Percentiles rank a stretch among this genome's conserved stretches.
Conservation (phyloP, 1,140 invertebrate genomes). For the Octopus bimaculoides region DNA sequence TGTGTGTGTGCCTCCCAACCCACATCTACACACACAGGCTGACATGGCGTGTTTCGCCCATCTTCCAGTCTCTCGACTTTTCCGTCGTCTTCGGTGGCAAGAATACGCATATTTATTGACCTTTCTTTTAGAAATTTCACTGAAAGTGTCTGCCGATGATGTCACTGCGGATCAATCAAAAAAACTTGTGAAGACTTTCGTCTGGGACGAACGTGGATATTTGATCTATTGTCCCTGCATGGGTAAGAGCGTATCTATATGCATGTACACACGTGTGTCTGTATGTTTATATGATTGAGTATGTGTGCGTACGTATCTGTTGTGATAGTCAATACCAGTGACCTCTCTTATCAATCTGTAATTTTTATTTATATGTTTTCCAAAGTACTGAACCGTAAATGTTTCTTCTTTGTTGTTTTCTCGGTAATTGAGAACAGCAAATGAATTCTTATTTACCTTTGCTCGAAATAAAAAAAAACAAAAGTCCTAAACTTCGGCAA, state of each 20-base stretch:
- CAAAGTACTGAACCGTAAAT: too few relatives aligned
- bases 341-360: too few relatives aligned
- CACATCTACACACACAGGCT: neutral
- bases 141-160: neutral
- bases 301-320: too few relatives aligned
- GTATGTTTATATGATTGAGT: too few relatives aligned
- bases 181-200: neutral
- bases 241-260: constrained; percentile 67
- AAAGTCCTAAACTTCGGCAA: too few relatives aligned
- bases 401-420: too few relatives aligned
- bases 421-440: too few relatives aligned
- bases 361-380: too few relatives aligned
- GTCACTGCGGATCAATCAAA: neutral
- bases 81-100: neutral
- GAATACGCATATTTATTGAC: neutral
- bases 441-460: too few relatives aligned
- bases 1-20: neutral
- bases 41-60: neutral
- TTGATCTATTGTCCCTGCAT: constrained; percentile 85
- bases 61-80: neutral
- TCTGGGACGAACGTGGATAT: constrained; percentile 63
- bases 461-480: too few relatives aligned
- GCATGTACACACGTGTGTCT: too few relatives aligned
- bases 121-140: neutral
- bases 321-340: too few relatives aligned